Evolutionary conservation across 2,797 vertebrate species (phyloP), one percentile per base, ranked within the genome.

Genomic region (Parauchenoglanis ngamensis): DNA sequence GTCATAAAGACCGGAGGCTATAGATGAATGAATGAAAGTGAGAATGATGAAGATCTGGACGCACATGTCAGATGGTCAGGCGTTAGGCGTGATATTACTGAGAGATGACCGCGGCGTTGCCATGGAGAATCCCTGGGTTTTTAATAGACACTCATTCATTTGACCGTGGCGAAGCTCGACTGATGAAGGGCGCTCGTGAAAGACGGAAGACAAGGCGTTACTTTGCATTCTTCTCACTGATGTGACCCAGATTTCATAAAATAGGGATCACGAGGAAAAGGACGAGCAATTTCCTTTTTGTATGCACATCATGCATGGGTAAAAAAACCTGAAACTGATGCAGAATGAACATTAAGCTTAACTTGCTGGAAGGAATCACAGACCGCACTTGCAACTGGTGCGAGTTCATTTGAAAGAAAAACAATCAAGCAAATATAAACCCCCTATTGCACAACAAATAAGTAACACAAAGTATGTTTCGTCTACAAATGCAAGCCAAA

Each of bases 111-210:
- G 65, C 59, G 89, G 89, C 67, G 91, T 90, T 90, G 90, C 91
- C 89, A 90, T 91, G 89, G 90, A 86, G 85, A 85, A 46, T 23
- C 44, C 46, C 89, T 44, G 44, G 68, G 89, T 81, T 88, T 68
- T 85, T 84, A 90, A 87, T 78, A 89, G 90, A 90, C 80, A 87
- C 82, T 72, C 86, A 85, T 91, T 90, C 86, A 90, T 88, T 59
- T 86, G 84, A 85, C 77, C 77, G 81, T 83, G 59, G 63, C 52
- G 59, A 85, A 79, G 44, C 44, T 65, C 44, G 52, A 21, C 73
- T 68, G 82, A 92, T 85, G 87, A 85, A 90, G 85, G 79, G 84
- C 86, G 57, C 72, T 13, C 49, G 57, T 49, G 90, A 83, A 83
- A 85, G 88, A 89, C 85, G 76, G 68, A 79, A 59, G 90, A 89